These are phyloP conservation scores for Rhizomys pruinosus DNA, from an alignment of 2,113 vertebrate genomes.

Conservation along the genomic window DNA sequence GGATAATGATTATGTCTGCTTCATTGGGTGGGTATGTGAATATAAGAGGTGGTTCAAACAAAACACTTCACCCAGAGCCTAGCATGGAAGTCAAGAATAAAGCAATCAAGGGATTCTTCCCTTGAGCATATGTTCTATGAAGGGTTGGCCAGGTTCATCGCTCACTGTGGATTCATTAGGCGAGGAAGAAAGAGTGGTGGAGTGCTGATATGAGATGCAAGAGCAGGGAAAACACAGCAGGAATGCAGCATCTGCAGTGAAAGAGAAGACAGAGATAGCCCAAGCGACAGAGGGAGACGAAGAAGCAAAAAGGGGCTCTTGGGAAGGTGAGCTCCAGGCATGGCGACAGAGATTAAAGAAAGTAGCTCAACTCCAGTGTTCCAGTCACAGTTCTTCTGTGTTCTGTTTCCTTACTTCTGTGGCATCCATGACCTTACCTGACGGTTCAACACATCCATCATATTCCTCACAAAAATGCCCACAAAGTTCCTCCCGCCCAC, in stretches of 20 bases:
- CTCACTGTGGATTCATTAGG: not conserved
- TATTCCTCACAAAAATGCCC: not conserved
- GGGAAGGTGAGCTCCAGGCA: not conserved
- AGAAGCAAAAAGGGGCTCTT: slow-evolving; percentile 29
- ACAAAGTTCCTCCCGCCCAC: not conserved
- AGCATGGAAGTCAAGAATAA: not conserved
- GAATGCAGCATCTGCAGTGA: not conserved
- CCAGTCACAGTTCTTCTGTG: not conserved
- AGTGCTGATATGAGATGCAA: not conserved
- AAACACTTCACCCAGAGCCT: not conserved
- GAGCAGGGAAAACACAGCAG: not conserved
- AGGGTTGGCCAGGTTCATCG: not conserved
- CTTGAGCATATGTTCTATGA: not conserved
- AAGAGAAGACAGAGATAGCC: not conserved
- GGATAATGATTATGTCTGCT: not conserved
- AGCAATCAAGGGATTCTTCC: not conserved
- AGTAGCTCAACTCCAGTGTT: not conserved
- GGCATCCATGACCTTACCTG: not conserved
- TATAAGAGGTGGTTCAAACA: not conserved
- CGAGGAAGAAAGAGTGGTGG: not conserved
- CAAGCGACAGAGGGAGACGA: not conserved
- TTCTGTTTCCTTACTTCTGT: not conserved
- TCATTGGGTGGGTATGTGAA: not conserved
- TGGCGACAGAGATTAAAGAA: not conserved
- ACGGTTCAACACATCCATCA: not conserved